A percentile compares a stretch with the other conserved stretches of the same genome.
Conservation (phyloP, 2,888 invertebrate species). For the Ormyrus nitidulus region DNA sequence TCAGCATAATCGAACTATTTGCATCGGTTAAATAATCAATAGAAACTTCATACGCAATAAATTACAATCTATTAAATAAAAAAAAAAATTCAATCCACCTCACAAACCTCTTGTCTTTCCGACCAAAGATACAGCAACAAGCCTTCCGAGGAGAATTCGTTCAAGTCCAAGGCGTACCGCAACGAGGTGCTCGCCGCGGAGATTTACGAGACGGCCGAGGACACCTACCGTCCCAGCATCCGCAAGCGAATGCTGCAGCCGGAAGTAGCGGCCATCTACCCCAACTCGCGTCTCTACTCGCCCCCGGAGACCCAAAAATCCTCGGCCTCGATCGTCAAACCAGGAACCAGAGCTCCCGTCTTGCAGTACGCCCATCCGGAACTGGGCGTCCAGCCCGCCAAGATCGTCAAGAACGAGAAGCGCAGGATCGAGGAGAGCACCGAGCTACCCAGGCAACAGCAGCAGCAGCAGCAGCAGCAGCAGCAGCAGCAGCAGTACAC, state of each 20-base stretch:
- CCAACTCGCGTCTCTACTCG: conserved; percentile 82
- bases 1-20: too few species aligned
- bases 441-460: background rate
- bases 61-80: too few species aligned
- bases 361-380: conserved; percentile 89
- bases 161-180: conserved; percentile 67
- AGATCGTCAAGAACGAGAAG: conserved; percentile 72
- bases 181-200: conserved; percentile 68
- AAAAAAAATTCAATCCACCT: too few species aligned
- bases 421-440: conserved; percentile 32
- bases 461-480: conserved; percentile 21
- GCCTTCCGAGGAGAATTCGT: conserved; percentile 62
- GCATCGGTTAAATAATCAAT: too few species aligned
- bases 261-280: conserved; percentile 78
- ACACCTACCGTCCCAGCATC: conserved; percentile 77
- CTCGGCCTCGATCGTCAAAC: conserved; percentile 80
- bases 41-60: too few species aligned
- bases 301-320: conserved; percentile 79
- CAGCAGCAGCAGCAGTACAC: conserved; percentile 19
- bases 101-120: too few species aligned
- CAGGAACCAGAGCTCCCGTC: conserved; percentile 85
- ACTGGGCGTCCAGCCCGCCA: conserved; percentile 86
- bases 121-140: conserved; percentile 66
- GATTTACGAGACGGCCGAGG: conserved; percentile 68
- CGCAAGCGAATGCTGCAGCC: conserved; percentile 85